These are phyloP conservation scores for Ctenopoma multispine DNA, from an alignment of 2,797 vertebrate species.

Conservation along the genomic window DNA sequence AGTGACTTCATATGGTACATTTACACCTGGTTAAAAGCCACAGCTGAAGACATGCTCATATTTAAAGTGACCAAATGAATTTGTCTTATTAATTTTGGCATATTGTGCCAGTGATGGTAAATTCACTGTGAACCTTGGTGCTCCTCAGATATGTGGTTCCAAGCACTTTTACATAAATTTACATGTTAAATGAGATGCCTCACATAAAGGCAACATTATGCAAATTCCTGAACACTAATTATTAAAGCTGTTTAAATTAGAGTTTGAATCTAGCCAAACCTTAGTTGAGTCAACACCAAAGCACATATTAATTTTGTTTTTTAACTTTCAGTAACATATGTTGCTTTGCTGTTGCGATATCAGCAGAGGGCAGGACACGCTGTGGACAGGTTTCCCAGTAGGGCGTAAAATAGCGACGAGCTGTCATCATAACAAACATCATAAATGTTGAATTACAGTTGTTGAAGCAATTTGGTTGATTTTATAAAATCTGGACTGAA, in stretches of 20 bases:
- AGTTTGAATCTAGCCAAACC: slow-evolving; percentile 1
- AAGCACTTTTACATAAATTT: slow-evolving; percentile 66
- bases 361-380: no score
- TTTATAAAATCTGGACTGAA: no score
- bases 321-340: no score
- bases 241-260: slow-evolving; percentile 42
- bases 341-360: no score
- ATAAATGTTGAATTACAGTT: no score
- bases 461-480: no score
- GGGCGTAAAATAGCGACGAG: no score
- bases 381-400: no score
- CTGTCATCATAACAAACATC: no score
- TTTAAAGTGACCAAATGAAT: slow-evolving; percentile 50
- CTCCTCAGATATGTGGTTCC: slow-evolving; percentile 48
- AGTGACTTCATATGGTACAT: neutral
- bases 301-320: no score
- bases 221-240: slow-evolving; percentile 49
- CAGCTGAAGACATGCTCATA: slow-evolving; percentile 19
- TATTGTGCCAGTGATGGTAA: slow-evolving; percentile 44
- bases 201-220: slow-evolving; percentile 53
- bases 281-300: neutral
- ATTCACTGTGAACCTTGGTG: slow-evolving; percentile 38
- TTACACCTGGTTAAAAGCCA: slow-evolving; percentile 1
- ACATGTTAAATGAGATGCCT: slow-evolving; percentile 60
- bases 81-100: slow-evolving; percentile 46